Evolutionary conservation across 2,888 invertebrate species (phyloP), one percentile per base, ranked within the genome.

Genomic region (Andrena fulva): DNA sequence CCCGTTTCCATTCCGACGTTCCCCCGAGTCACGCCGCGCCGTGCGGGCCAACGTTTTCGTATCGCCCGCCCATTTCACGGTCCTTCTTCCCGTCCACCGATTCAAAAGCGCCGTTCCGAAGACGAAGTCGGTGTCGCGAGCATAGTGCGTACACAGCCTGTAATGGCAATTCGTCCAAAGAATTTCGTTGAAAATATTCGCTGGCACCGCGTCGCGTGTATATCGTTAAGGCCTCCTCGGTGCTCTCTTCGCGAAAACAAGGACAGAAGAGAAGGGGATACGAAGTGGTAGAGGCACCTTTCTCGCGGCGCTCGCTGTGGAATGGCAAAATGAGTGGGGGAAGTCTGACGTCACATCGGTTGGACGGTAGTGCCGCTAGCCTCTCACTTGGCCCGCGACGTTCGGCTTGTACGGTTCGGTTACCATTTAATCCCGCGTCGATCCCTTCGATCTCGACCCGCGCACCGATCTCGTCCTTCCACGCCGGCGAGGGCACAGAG

Each of bases 341-440:
- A 80, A 71, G 76, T 71, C 77, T 92, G 92, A 92, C 92, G 92
- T 92, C 92, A 93, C 89, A 90, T 89, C 88, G 88, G 90, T 89
- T 86, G 89, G 84, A 86, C 78, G 77, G 73, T 84, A 87, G 91
- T 92, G 91, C 92, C 91, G 91, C 92, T 91, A 92, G 85, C 92
- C 92, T 92, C 92, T 92, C 92, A 93, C 92, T 92, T 90, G 87
- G 91, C 88, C 91, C 91, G 86, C 91, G 90, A 90, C 91, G 89
- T 89, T 91, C 91, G 92, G 86, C 89, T 85, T 89, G 91, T 78
- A 87, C 90, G 90, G 89, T 91, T 84, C 77, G 68, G 31, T 68
- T 73, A 12, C 6, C 6, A 16, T 33, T 60, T 56, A 6, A 24
- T 33, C 16, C 24, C 20, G 24, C 7, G 12, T 20, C 35, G 42